Base-by-base conservation (phyloP, 2,888 invertebrate species). In the Peribatodes rhomboidaria region DNA sequence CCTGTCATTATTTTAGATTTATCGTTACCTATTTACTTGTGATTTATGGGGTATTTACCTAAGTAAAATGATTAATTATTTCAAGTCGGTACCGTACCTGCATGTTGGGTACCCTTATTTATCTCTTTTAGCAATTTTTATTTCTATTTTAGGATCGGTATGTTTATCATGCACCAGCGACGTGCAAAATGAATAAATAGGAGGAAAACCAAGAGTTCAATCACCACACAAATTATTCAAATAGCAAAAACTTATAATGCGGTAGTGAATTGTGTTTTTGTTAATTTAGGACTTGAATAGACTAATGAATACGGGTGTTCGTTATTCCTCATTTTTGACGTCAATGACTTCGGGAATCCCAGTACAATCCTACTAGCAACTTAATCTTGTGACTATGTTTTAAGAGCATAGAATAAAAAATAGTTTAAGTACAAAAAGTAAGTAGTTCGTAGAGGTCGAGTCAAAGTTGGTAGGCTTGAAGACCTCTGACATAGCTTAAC, bases 231-330 rank as follows among this genome's bases (percentile, higher is more conserved):
- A 33, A 22, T 22, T 37, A 52, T 55, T 49, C 41, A 16, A 53
- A 49, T 54, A 42, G 16, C 13, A 8, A 37, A 7, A 50, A 53
- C 2, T 10, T 58, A 50, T 66, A 71, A 78, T 77, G 79, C 76
- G 79, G 75, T 70, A 76, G 75, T 75, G 71, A 74, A 73, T 72
- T 69, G 69, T 57, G 61, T 70, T 65, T 65, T 71, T 71, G 70
- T 69, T 61, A 69, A 74, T 70, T 62, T 70, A 70, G 68, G 67
- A 74, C 73, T 57, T 61, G 47, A 44, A 60, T 37, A 50, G 39
- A 55, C 35, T 39, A 44, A 27, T 33, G 58, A 63, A 84, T 85
- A 80, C 84, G 84, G 85, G 85, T 85, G 72, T 65, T 85, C 79
- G 69, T 69, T 73, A 84, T 82, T 82, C 78, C 74, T 74, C 14